A percentile compares a stretch with the other conserved stretches of the same genome.
These are phyloP conservation scores for Phocides pigmalion DNA, from an alignment of 1,140 invertebrate genomes.

Conservation along the genomic window DNA sequence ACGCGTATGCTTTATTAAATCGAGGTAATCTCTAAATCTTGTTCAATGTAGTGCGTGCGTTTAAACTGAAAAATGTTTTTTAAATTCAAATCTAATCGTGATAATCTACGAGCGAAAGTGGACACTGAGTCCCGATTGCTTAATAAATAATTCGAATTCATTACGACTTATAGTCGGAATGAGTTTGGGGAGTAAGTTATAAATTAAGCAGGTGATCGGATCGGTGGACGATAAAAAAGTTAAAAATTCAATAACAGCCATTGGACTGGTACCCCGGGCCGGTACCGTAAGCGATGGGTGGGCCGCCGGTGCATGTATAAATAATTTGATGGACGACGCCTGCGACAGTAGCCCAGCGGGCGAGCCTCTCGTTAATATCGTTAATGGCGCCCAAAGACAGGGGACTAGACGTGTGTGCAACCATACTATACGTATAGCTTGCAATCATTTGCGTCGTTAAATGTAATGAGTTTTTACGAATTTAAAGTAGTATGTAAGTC, in stretches of 20 bases:
- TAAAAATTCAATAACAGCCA: slow-evolving; percentile 28
- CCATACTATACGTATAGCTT: not conserved
- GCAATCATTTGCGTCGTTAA: too few species aligned
- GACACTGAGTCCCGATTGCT: slow-evolving; percentile 1
- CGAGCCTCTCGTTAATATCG: slow-evolving; percentile 50
- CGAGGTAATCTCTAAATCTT: too few species aligned
- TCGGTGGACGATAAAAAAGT: slow-evolving; percentile 30
- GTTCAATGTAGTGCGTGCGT: not conserved
- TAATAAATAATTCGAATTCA: slow-evolving; percentile 31
- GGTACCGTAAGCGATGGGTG: slow-evolving; percentile 41
- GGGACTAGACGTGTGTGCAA: slow-evolving; percentile 6
- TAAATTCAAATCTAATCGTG: slow-evolving; percentile 14
- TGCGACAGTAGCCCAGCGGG: slow-evolving; percentile 54
- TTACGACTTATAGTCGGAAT: slow-evolving; percentile 9
- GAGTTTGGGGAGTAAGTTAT: slow-evolving; percentile 31
- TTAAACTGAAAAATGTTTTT: not conserved
- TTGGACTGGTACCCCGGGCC: not conserved
- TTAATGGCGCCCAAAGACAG: slow-evolving; percentile 44
- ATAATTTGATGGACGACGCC: slow-evolving; percentile 47
- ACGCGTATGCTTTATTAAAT: too few species aligned
- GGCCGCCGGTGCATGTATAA: slow-evolving; percentile 44
- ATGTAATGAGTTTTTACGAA: too few species aligned
- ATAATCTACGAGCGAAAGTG: slow-evolving; percentile 26
- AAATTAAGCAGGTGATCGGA: slow-evolving; percentile 34
- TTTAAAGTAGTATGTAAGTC: too few species aligned